Percentiles rank a stretch among this genome's conserved stretches.
phyloP scores from a whole-genome alignment of 2,113 vertebrate species.

The Telmatochromis brachygnathus region DNA sequence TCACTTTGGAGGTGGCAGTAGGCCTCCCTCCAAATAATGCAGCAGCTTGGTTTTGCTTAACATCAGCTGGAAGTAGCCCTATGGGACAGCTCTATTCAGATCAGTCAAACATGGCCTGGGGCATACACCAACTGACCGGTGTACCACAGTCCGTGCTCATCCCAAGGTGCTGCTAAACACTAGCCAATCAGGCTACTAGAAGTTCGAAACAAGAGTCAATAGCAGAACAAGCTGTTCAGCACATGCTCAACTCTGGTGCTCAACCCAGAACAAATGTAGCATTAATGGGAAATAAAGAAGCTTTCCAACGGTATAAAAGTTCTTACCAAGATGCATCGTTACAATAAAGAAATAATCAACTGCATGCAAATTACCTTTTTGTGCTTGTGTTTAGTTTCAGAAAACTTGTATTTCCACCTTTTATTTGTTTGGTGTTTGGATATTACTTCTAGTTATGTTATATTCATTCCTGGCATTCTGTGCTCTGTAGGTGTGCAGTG shows the following conservation, averaged over 20 bases:
- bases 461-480: background rate
- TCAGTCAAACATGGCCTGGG: background rate
- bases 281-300: background rate
- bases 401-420: background rate
- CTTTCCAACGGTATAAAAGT: background rate
- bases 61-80: background rate
- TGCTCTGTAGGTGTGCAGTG: slow-evolving; percentile 82
- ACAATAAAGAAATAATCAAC: background rate
- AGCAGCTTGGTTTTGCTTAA: background rate
- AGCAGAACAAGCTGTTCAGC: background rate
- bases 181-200: background rate
- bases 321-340: background rate
- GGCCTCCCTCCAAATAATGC: background rate
- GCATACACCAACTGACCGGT: background rate
- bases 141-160: background rate
- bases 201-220: background rate
- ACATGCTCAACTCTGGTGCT: background rate
- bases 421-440: background rate
- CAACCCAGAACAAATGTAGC: background rate
- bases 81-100: background rate
- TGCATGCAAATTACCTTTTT: background rate
- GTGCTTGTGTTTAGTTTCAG: background rate
- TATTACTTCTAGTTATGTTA: background rate
- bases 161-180: background rate
- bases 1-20: background rate